Base-by-base conservation (phyloP, 2,888 invertebrate genomes). In the Napeogenes inachia region DNA sequence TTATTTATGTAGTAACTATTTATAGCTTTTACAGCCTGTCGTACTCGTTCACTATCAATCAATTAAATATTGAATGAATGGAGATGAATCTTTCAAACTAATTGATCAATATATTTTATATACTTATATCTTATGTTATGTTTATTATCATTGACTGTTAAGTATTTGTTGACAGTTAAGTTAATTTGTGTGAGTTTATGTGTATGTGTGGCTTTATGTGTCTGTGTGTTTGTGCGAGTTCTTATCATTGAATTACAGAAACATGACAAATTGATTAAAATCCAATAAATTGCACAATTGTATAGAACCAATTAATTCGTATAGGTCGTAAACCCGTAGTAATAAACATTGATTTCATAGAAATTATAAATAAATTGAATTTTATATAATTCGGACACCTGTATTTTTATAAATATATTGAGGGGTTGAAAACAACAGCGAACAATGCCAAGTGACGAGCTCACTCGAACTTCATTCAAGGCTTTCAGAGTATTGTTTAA, bases 371-470 rank as follows among this genome's bases (percentile, higher is more conserved):
- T 47, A n/a, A 30, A 10, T 50, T 8, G 21, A 30, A n/a, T 12
- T 21, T 30, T 5, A 3, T 30, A 50, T 21, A 50, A 50, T 50
- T 50, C 30, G 5, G 50, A 50, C 50, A 50, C 50, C 50, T 50
- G 42, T 42, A 42, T 42, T 42, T 42, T 42, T 42, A 30, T 30
- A 50, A 50, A 50, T 21, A 50, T 50, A 50, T 50, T 30, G 50
- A 50, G 50, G 6, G 10, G 21, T 53, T 35, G 38, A 45, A 46
- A 59, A 54, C 56, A 53, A 56, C 32, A 42, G 5, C 57, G 63
- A 63, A 66, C 66, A 66, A 66, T 61, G 12, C 56, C 54, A 56
- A 60, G 53, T 54, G 50, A 61, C 47, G 32, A 64, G 61, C 57
- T 47, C 59, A 61, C 64, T 66, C 64, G 57, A 66, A 60, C 59